phyloP scores from a whole-genome alignment of 2,797 vertebrate species.

The Lagocephalus sceleratus region DNA sequence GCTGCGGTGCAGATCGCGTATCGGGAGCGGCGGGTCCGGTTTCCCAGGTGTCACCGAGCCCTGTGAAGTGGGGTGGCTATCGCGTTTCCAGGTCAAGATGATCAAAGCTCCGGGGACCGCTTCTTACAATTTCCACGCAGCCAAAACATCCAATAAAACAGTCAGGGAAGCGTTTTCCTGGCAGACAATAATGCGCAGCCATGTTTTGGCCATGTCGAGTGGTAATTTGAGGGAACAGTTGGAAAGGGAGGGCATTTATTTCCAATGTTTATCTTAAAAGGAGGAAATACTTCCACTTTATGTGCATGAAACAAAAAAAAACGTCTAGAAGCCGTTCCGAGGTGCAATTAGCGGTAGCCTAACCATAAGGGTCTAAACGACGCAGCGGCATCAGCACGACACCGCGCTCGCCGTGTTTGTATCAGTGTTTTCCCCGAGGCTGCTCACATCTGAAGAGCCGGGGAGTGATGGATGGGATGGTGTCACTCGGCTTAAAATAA shows the following conservation, averaged over 20 bases:
- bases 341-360: conserved; percentile 65
- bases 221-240: conserved; percentile 68
- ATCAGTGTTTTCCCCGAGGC: conserved; percentile 54
- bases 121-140: conserved; percentile 67
- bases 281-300: conserved; percentile 67
- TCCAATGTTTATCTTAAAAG: conserved; percentile 66
- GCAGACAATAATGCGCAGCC: conserved; percentile 58
- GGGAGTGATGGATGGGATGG: conserved; percentile 69
- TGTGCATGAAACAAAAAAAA: conserved; percentile 65
- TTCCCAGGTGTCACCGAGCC: conserved; percentile 70
- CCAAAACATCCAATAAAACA: conserved; percentile 72
- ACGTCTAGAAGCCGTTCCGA: conserved; percentile 62
- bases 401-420: conserved; percentile 58
- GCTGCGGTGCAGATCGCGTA: conserved; percentile 57
- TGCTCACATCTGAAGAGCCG: conserved; percentile 65
- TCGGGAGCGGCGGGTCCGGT: conserved; percentile 62
- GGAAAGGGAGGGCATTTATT: conserved; percentile 63
- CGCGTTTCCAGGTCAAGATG: conserved; percentile 70
- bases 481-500: conserved; percentile 76
- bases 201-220: conserved; percentile 63
- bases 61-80: conserved; percentile 66
- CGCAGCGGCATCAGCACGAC: conserved; percentile 37
- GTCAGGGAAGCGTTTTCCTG: conserved; percentile 65
- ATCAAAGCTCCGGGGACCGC: conserved; percentile 67
- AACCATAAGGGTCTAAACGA: conserved; percentile 55